A percentile compares a stretch with the other conserved stretches of the same genome.
Conservation (phyloP, 2,797 vertebrate genomes). For the Rhinatrema bivittatum region DNA sequence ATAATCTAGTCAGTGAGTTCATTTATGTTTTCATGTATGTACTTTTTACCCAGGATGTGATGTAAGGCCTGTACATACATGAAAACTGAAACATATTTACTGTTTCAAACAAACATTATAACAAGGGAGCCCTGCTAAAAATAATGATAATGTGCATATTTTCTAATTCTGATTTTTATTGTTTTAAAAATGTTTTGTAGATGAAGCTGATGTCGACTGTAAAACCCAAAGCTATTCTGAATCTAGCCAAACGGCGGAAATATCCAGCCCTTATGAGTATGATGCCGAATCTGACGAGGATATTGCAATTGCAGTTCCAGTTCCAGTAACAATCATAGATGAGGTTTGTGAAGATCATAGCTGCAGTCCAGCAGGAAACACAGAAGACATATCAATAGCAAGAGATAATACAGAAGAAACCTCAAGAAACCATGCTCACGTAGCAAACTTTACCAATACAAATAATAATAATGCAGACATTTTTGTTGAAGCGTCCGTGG, state of each 20-base stretch:
- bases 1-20: no score
- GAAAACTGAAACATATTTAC: no score
- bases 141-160: no score
- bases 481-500: conserved; percentile 13
- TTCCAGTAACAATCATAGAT: conserved; percentile 88
- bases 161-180: no score
- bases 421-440: conserved; percentile 24
- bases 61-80: no score
- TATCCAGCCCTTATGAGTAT: not conserved
- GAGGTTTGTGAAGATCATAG: conserved; percentile 60
- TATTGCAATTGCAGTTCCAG: conserved; percentile 49
- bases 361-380: conserved; percentile 18
- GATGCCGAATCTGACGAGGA: conserved; percentile 35
- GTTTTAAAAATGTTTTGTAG: conserved; percentile 46
- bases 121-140: no score
- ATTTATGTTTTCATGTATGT: no score
- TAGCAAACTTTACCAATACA: conserved; percentile 45
- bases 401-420: conserved; percentile 22
- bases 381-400: conserved; percentile 18
- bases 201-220: conserved; percentile 35
- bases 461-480: conserved; percentile 69
- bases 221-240: conserved; percentile 26
- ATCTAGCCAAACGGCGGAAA: conserved; percentile 23
- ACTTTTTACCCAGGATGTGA: no score
- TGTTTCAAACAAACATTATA: no score